phyloP scores from a whole-genome alignment of 2,797 vertebrate genomes.

The Ctenopoma kingsleyae region DNA sequence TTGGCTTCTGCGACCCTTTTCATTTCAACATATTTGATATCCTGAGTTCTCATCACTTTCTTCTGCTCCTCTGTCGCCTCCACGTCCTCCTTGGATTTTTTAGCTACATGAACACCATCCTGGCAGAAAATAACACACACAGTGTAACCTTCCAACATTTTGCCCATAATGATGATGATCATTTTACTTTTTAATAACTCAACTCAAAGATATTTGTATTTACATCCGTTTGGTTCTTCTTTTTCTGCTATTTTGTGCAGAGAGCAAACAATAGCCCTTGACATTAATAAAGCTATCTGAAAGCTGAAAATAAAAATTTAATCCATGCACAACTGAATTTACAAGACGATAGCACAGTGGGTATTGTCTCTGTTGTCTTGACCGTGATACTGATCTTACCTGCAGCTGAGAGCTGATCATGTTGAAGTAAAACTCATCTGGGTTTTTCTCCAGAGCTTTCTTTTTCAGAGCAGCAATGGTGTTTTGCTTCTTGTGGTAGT shows the following conservation, averaged over 20 bases:
- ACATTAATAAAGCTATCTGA: neutral
- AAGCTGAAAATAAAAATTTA: neutral
- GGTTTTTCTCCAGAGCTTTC: conserved; percentile 96
- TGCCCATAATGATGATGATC: too few relatives aligned
- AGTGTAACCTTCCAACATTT: too few relatives aligned
- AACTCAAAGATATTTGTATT: neutral
- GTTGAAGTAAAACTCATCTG: conserved; percentile 96
- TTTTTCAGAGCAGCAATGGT: conserved; percentile 90
- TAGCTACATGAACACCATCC: conserved; percentile 91
- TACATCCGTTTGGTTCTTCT: too few relatives aligned
- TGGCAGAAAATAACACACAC: conserved; percentile 58
- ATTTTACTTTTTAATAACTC: too few relatives aligned
- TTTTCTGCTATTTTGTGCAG: too few relatives aligned
- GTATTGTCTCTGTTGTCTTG: fast-evolving
- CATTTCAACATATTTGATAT: conserved; percentile 96
- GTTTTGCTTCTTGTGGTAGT: conserved; percentile 94
- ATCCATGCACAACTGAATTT: neutral
- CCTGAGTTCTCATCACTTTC: conserved; percentile 95
- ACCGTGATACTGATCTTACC: conserved; percentile 75
- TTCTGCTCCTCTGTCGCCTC: conserved; percentile 91
- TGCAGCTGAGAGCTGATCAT: conserved; percentile 90
- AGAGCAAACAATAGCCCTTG: too few relatives aligned
- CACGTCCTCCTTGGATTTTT: conserved; percentile 76
- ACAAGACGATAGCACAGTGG: fast-evolving
- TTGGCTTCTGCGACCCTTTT: conserved; percentile 93